phyloP scores from a whole-genome alignment of 53 echinoderm and acorn worm species.

The Echinometra lucunter region DNA sequence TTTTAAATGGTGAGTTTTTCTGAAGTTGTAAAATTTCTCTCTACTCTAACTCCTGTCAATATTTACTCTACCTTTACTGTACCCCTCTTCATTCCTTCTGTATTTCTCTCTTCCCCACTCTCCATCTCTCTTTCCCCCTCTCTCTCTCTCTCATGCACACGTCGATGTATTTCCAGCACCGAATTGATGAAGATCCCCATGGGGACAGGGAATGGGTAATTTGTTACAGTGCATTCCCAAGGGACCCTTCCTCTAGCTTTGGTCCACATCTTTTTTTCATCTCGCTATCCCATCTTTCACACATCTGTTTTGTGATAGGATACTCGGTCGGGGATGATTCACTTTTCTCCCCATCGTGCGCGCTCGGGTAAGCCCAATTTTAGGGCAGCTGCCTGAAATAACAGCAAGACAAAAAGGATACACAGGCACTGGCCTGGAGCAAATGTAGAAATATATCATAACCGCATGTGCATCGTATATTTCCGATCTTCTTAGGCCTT shows the following conservation, averaged over 20 bases:
- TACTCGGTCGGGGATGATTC: slow-evolving; percentile 33
- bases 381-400: slow-evolving; percentile 28
- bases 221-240: slow-evolving; percentile 31
- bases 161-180: background rate
- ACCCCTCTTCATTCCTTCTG: too few species aligned
- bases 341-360: slow-evolving; percentile 40
- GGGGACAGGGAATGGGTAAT: slow-evolving; percentile 24
- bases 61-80: too few species aligned
- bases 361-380: slow-evolving; percentile 19
- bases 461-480: background rate
- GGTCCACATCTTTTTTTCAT: slow-evolving; percentile 28
- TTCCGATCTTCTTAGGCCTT: slow-evolving; percentile 22
- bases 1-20: too few species aligned
- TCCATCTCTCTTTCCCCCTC: too few species aligned
- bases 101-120: too few species aligned
- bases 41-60: background rate
- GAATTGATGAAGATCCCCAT: background rate
- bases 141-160: background rate
- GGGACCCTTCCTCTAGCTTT: slow-evolving; percentile 32
- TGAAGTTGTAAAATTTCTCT: too few species aligned
- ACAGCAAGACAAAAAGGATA: slow-evolving; percentile 49
- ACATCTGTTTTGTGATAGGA: slow-evolving; percentile 57
- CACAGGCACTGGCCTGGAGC: background rate
- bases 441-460: background rate
- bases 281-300: slow-evolving; percentile 50